Base-by-base conservation (phyloP, 2,113 vertebrate genomes). In the Tiliqua scincoides region DNA sequence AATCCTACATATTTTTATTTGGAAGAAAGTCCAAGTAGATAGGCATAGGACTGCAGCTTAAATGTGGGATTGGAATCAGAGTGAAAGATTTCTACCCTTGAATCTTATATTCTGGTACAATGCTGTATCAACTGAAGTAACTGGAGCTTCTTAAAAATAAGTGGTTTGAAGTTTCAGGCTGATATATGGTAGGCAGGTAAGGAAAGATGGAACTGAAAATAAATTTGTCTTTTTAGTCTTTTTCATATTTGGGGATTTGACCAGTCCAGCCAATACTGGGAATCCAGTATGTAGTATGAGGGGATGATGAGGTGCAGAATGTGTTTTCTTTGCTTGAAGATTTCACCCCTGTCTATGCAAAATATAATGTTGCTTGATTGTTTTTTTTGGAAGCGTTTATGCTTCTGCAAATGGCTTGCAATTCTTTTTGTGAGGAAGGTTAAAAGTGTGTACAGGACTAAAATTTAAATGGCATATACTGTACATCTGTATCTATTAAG, bases 291-390 rank as follows among this genome's bases (percentile, higher is more conserved):
- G 86, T 88, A 82, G 37, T 0, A 71, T 72, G 83, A 95, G 83
- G 88, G 89, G 85, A 85, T 92, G 93, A 94, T 54, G 88, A 94
- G 84, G 88, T 89, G 84, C 79, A 83, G 91, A 94, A 90, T 81
- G 62, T 95, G 82, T 95, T 95, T 95, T 93, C 93, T 90, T 94
- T 93, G 85, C 79, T 95, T 93, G 1, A 32, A 93, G 88, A 90
- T 93, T 93, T 93, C 75, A 23, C 85, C 93, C 91, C 57, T 93
- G 93, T 95, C 95, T 92, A 96, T 95, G 94, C 93, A 95, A 96
- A 96, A 94, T 82, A 94, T 84, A 94, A 93, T 79, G 81, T 90
- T 89, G 92, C 87, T 94, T 91, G 93, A 93, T 83, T 95, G 90
- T 95, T 96, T 93, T 93, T 87, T 86, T 93, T 93, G 87, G 88